Conservation (phyloP, 2,888 invertebrate genomes). For the Suillia variegata region DNA sequence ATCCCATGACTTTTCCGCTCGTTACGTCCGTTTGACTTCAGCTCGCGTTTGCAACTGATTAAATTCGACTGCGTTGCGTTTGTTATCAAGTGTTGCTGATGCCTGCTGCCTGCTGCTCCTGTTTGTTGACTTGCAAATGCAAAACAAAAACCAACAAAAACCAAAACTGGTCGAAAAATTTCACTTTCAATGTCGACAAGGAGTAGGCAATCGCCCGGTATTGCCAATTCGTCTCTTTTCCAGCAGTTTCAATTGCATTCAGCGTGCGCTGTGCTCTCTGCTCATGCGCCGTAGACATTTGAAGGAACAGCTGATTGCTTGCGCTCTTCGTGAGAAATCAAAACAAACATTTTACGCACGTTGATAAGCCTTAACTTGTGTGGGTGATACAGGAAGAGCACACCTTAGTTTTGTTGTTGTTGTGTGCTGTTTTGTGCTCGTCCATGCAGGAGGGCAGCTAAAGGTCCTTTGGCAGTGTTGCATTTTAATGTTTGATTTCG, state of each 20-base stretch:
- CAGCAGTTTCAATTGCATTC: background rate
- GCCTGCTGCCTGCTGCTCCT: no score
- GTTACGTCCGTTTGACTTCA: conserved; percentile 29
- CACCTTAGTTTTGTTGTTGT: background rate
- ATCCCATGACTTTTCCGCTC: background rate
- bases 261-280: conserved; percentile 4
- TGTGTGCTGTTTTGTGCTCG: background rate
- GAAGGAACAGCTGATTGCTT: conserved; percentile 21
- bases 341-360: conserved; percentile 19
- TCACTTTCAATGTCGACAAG: background rate
- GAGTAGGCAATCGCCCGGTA: no score
- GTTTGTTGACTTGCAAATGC: background rate
- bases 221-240: background rate
- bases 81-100: conserved; percentile 34
- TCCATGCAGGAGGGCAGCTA: background rate
- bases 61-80: conserved; percentile 10
- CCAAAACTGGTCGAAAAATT: conserved; percentile 3
- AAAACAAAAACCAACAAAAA: no score
- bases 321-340: conserved; percentile 8
- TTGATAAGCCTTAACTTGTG: background rate
- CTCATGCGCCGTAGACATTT: conserved; percentile 5
- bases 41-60: conserved; percentile 41
- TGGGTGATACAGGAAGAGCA: background rate
- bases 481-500: background rate
- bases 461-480: background rate